Base-by-base conservation (phyloP, 92 coral and sea anemone species). In the Siderastrea siderea region DNA sequence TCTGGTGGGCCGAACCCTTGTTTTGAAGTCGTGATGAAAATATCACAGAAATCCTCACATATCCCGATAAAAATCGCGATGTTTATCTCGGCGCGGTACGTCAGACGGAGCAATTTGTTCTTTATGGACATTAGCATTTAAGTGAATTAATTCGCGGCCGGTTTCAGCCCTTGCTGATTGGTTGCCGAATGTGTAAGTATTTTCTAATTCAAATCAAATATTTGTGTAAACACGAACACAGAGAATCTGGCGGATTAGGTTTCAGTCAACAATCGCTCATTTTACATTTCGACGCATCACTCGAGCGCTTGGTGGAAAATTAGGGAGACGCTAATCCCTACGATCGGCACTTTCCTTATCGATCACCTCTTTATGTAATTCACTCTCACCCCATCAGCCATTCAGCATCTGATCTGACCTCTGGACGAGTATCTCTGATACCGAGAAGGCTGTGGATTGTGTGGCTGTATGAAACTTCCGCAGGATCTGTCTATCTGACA, bases 141-240 rank as follows among this genome's bases (percentile, higher is more conserved):
- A 51, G 76, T 88, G 81, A 90, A 90, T 90, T 86, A 86, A 89
- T 86, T 86, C 86, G 75, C 80, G 68, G 80, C 58, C 53, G 72
- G 77, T 86, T 74, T 86, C 80, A 63, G 90, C 72, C 75, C 46
- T 81, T 72, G 49, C 66, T 88, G 81, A 90, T 90, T 90, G 93
- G 93, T 84, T 90, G 72, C 43, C 66, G 77, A 59, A 13, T 78
- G 79, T 78, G 75, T 79, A 69, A 86, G 81, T 86, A 84, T 86
- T 81, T 86, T 86, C 84, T 90, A 79, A 90, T 90, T 86, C 80
- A 82, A 72, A 89, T 89, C 85, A 81, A 90, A 90, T 86, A 86
- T 86, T 90, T 90, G 87, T 68, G 79, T 74, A 57, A 76, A 78
- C 63, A 79, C 63, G 80, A 63, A 84, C 51, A 49, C 71, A 74